Base-by-base conservation (phyloP, 64 coral and sea anemone genomes). In the Montipora capricornis region DNA sequence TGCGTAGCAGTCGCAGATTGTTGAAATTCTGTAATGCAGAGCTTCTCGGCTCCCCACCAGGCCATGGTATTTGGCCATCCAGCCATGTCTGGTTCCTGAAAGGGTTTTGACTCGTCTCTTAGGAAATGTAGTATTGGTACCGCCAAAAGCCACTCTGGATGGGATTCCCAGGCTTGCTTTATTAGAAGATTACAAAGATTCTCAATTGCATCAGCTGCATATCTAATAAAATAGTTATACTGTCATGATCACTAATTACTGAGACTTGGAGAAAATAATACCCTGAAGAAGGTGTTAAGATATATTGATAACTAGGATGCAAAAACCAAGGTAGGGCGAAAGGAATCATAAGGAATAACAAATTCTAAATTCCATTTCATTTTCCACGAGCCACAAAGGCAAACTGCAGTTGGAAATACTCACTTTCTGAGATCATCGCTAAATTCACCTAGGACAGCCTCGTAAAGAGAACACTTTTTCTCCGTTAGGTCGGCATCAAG, bases 111-210 rank as follows among this genome's bases (percentile, higher is more conserved):
- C 58, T 93, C 90, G 9, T 53, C 82, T 52, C 90, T 68, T 22
- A 92, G 68, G 68, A 92, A 85, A 76, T 92, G 90, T 24, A 93
- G 69, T n/a, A 93, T 44, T 79, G 91, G 91, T 51, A 93, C 58
- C 7, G 57, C 91, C 20, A 93, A 75, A 10, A 93, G 20, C 70
- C 83, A 59, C 24, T 93, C 91, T 37, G 73, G 74, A 47, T 83
- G 16, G 14, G 26, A 37, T 15, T 0, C 46, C 59, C 59, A 66
- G 58, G 80, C 22, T 2, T 66, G 0, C 29, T 46, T 66, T 58
- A 66, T 83, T 2, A 66, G 12, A 4, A 46, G 24, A 16, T 66
- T 66, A 44, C 80, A 83, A 83, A 83, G 59, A 4, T 15, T 66
- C 11, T 83, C 80, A 66, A 83, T 67, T 1, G 57, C 59, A 17